Conservation (phyloP, 2,113 vertebrate species). For the Ursus arctos region DNA sequence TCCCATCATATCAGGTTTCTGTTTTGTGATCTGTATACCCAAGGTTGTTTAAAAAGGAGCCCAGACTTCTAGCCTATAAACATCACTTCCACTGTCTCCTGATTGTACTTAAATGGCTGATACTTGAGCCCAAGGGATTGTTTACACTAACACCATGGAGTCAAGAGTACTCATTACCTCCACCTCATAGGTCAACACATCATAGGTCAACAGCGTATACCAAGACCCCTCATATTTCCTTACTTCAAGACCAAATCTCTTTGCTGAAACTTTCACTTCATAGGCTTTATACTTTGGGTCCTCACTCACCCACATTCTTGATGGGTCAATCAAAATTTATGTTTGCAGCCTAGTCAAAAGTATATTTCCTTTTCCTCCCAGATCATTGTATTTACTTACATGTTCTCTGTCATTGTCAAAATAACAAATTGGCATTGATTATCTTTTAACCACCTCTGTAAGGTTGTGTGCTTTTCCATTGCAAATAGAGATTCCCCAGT, state of each 20-base stretch:
- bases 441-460: slow-evolving; percentile 84
- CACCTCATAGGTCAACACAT: slow-evolving; percentile 84
- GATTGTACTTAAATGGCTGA: slow-evolving; percentile 91
- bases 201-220: slow-evolving; percentile 85
- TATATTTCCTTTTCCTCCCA: slow-evolving; percentile 81
- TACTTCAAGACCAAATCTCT: slow-evolving; percentile 79
- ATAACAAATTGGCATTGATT: slow-evolving; percentile 83
- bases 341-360: slow-evolving; percentile 78
- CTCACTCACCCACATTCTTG: slow-evolving; percentile 69
- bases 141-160: slow-evolving; percentile 89
- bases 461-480: slow-evolving; percentile 81
- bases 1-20: slow-evolving; percentile 86
- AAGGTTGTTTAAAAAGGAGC: slow-evolving; percentile 87
- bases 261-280: slow-evolving; percentile 82
- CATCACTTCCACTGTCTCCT: slow-evolving; percentile 88
- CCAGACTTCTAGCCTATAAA: slow-evolving; percentile 86
- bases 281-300: slow-evolving; percentile 62
- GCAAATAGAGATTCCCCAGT: slow-evolving; percentile 82
- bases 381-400: slow-evolving; percentile 86
- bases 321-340: slow-evolving; percentile 74
- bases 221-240: slow-evolving; percentile 86
- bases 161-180: slow-evolving; percentile 87
- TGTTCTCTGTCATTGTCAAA: slow-evolving; percentile 83
- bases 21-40: slow-evolving; percentile 86
- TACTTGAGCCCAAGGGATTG: slow-evolving; percentile 87